Conservation (phyloP, 1,140 invertebrate genomes). For the Zaprionus kolodkinae region DNA sequence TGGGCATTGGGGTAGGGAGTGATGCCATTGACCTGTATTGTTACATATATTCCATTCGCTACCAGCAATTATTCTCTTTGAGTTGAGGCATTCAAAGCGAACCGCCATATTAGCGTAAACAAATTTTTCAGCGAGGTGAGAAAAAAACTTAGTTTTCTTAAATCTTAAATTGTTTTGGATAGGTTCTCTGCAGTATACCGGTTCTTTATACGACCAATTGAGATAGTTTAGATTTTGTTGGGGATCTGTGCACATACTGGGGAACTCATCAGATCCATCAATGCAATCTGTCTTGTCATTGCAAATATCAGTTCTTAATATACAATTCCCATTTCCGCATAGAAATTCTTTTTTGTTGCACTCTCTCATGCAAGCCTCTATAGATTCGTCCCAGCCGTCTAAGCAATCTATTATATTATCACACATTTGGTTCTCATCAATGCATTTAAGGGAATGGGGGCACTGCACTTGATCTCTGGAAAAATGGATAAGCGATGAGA, state of each 20-base stretch:
- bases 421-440: not conserved
- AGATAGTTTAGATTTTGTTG: too few relatives aligned
- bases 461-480: conserved; percentile 18
- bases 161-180: not conserved
- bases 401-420: conserved; percentile 20
- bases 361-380: conserved; percentile 19
- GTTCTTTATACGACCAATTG: not conserved
- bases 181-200: conserved; percentile 22
- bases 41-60: conserved; percentile 29
- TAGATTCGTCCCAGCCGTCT: conserved; percentile 41
- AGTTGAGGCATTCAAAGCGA: conserved; percentile 1
- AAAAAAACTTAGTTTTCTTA: not conserved
- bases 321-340: conserved; percentile 31
- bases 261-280: conserved; percentile 43
- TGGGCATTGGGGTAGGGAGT: not conserved
- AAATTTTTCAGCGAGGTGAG: not conserved
- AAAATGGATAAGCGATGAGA: not conserved
- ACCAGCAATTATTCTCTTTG: accelerated
- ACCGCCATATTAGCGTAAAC: conserved; percentile 34
- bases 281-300: conserved; percentile 36
- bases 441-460: not conserved
- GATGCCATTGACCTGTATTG: conserved; percentile 13
- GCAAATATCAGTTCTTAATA: not conserved
- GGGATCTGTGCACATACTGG: not conserved
- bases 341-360: not conserved